Percentiles rank a stretch among this genome's conserved stretches.
phyloP scores from a whole-genome alignment of 2,113 vertebrate genomes.

The Lophochroa leadbeateri region DNA sequence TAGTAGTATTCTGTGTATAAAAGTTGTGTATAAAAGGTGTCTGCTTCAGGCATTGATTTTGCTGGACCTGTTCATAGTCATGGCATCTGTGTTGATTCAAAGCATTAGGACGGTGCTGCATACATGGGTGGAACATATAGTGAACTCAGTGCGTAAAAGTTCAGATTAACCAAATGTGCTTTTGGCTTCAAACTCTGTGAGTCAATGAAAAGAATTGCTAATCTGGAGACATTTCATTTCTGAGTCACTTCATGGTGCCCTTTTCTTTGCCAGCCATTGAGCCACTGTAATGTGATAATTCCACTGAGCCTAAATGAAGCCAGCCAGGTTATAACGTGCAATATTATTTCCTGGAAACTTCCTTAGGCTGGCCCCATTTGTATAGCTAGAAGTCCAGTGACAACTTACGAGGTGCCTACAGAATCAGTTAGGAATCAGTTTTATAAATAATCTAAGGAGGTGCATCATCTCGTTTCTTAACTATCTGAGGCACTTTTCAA shows the following conservation, averaged over 20 bases:
- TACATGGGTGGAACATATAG: neutral
- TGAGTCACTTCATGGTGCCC: neutral
- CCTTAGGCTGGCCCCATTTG: neutral
- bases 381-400: neutral
- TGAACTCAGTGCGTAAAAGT: neutral
- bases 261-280: constrained; percentile 6
- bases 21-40: neutral
- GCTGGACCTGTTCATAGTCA: neutral
- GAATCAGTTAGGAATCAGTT: neutral
- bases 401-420: neutral
- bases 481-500: neutral
- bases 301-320: neutral
- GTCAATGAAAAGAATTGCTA: neutral
- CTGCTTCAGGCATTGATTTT: neutral
- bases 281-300: neutral
- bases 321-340: neutral
- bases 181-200: neutral
- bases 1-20: neutral
- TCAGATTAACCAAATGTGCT: neutral
- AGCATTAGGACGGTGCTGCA: neutral
- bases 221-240: neutral
- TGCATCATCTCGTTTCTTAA: neutral
- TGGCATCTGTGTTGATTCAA: neutral
- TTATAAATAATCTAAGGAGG: neutral
- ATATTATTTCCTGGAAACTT: constrained; percentile 27